phyloP scores from a whole-genome alignment of 2,113 vertebrate species.

The Globicephala melas region DNA sequence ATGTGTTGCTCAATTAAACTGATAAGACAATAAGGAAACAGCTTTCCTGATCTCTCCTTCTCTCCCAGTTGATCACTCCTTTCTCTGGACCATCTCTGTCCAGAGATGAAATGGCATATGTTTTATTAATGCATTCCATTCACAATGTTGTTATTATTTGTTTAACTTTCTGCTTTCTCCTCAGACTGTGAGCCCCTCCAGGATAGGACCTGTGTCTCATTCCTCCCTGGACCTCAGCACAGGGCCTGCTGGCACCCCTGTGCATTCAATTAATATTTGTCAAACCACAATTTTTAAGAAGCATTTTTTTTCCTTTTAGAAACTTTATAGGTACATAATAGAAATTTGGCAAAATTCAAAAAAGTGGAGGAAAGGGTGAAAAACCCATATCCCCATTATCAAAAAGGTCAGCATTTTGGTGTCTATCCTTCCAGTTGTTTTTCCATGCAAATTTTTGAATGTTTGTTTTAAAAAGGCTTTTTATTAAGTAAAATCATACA shows the following conservation, averaged over 20 bases:
- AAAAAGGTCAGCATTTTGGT: background rate
- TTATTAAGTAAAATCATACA: background rate
- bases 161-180: background rate
- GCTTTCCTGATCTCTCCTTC: background rate
- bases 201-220: background rate
- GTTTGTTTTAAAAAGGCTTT: background rate
- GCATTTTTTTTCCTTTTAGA: background rate
- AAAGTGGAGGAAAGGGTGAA: background rate
- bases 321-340: background rate
- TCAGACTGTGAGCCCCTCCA: background rate
- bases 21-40: background rate
- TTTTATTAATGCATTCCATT: background rate
- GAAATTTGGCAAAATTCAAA: background rate
- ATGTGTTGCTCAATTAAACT: background rate
- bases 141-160: background rate
- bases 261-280: background rate
- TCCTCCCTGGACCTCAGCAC: background rate
- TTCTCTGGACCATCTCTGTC: background rate
- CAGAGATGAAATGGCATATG: background rate
- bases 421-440: background rate
- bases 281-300: background rate
- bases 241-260: rapidly evolving
- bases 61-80: background rate
- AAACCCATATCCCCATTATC: background rate
- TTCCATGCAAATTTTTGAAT: background rate